Percentiles rank a stretch among this genome's conserved stretches.
Evolutionary conservation across 2,797 vertebrate species (phyloP).

Genomic region (Hemitrygon akajei): DNA sequence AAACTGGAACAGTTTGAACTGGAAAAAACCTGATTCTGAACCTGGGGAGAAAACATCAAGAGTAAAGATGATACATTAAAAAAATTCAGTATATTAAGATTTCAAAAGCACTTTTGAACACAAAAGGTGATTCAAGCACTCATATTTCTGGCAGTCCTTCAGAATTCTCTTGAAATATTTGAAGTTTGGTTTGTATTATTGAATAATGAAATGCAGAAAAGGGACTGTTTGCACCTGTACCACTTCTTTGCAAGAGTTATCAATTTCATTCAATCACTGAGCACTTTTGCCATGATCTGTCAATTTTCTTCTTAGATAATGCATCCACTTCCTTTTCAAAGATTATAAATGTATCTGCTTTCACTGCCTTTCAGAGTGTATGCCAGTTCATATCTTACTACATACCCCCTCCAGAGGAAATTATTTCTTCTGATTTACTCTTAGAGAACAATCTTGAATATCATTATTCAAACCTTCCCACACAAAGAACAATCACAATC

Average conservation of each 20-base stretch:
- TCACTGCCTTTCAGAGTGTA: neutral
- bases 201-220: neutral
- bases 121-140: neutral
- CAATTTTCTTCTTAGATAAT: neutral
- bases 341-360: neutral
- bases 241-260: neutral
- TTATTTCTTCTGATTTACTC: neutral
- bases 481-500: neutral
- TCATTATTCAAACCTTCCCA: too few relatives aligned
- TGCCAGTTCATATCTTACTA: neutral
- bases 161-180: neutral
- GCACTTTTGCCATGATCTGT: neutral
- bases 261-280: neutral
- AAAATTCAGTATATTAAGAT: neutral
- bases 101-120: neutral
- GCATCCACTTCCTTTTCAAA: neutral
- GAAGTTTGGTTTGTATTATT: neutral
- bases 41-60: conserved; percentile 48
- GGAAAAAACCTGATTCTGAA: conserved; percentile 89
- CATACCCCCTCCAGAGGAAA: neutral
- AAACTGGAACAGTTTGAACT: conserved; percentile 88
- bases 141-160: neutral
- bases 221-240: neutral
- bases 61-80: neutral
- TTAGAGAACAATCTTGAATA: neutral